phyloP scores from a whole-genome alignment of 1,140 invertebrate genomes.

The Zeugodacus cucurbitae region DNA sequence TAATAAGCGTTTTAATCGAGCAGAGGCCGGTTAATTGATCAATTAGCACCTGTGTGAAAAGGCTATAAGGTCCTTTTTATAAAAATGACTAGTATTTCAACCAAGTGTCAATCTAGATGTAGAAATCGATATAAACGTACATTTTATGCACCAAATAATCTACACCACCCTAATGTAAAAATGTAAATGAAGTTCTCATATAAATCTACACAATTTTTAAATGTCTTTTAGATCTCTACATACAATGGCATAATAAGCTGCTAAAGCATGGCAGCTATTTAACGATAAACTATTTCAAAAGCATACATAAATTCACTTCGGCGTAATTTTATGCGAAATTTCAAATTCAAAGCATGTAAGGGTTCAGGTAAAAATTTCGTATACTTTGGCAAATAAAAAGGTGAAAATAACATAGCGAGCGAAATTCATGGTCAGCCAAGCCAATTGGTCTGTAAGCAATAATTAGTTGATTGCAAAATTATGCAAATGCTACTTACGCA shows the following conservation, averaged over 20 bases:
- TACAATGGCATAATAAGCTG: background rate
- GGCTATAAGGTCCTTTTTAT: too few relatives aligned
- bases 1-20: too few relatives aligned
- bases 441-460: background rate
- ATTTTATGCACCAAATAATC: too few relatives aligned
- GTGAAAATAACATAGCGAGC: background rate
- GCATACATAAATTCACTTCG: too few relatives aligned
- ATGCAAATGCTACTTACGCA: background rate
- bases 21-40: too few relatives aligned
- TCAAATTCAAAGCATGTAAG: background rate
- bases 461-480: background rate
- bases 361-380: background rate
- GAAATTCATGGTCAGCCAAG: background rate
- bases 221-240: background rate
- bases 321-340: background rate
- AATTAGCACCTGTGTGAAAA: too few relatives aligned
- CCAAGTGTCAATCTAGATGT: too few relatives aligned
- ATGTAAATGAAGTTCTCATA: background rate
- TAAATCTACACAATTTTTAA: background rate
- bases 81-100: too few relatives aligned
- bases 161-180: background rate
- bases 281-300: background rate
- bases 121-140: too few relatives aligned
- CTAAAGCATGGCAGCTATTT: background rate
- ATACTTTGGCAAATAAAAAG: background rate